phyloP scores from a whole-genome alignment of 2,113 vertebrate genomes.

The Hemiscyllium ocellatum region DNA sequence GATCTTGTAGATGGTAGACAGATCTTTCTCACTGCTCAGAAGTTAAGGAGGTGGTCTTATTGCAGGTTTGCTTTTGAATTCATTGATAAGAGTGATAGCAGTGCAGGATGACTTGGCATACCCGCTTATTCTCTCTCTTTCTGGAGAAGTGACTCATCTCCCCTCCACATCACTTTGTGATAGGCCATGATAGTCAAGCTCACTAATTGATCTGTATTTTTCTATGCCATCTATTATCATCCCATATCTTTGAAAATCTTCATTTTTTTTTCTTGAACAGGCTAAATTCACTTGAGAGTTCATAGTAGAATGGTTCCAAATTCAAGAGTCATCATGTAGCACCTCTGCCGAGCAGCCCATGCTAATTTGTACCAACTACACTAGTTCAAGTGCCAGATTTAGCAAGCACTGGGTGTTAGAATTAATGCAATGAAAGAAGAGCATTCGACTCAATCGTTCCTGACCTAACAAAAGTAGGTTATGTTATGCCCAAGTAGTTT shows the following conservation, averaged over 20 bases:
- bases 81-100: neutral
- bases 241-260: neutral
- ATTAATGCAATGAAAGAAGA: neutral
- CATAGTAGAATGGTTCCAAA: neutral
- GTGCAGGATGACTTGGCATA: neutral
- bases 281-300: neutral
- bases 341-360: neutral
- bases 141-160: neutral
- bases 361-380: neutral
- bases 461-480: neutral
- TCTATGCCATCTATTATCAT: neutral
- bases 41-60: neutral
- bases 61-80: neutral
- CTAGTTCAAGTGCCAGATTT: neutral
- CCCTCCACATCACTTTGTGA: neutral
- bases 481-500: neutral
- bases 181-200: neutral
- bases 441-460: neutral
- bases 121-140: neutral
- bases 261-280: neutral
- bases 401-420: no score
- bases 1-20: no score
- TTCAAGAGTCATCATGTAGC: neutral
- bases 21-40: neutral
- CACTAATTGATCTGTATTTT: neutral